phyloP scores from a whole-genome alignment of 2,797 vertebrate genomes.

The Lagorchestes hirsutus region DNA sequence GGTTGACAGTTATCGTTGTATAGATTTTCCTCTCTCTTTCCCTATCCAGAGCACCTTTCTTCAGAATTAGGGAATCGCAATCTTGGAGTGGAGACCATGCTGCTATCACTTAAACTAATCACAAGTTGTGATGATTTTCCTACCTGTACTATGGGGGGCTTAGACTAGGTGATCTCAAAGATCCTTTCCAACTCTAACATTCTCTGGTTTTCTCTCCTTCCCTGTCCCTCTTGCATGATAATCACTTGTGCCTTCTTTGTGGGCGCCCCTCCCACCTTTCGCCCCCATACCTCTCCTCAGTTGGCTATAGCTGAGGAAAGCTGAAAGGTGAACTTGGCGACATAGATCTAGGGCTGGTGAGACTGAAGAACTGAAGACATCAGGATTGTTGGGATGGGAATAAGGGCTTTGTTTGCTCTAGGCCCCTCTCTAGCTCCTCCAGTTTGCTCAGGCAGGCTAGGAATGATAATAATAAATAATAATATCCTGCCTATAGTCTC shows the following conservation, averaged over 20 bases:
- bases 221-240: neutral
- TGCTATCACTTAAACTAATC: neutral
- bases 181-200: neutral
- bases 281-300: neutral
- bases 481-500: neutral
- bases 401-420: too few relatives aligned
- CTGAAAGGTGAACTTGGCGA: neutral
- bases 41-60: neutral
- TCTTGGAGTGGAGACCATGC: neutral
- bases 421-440: neutral
- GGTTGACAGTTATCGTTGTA: neutral
- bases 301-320: neutral
- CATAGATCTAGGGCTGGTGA: neutral
- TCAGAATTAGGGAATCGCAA: neutral
- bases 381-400: neutral
- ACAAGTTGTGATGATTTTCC: neutral
- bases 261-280: neutral
- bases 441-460: too few relatives aligned
- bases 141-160: neutral
- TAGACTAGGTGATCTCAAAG: neutral
- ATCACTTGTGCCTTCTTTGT: neutral
- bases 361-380: neutral
- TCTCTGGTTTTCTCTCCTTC: neutral
- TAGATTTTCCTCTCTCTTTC: neutral
- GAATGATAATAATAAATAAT: neutral